These are phyloP conservation scores for Bos javanicus DNA, from an alignment of 2,113 vertebrate genomes.

Conservation along the genomic window DNA sequence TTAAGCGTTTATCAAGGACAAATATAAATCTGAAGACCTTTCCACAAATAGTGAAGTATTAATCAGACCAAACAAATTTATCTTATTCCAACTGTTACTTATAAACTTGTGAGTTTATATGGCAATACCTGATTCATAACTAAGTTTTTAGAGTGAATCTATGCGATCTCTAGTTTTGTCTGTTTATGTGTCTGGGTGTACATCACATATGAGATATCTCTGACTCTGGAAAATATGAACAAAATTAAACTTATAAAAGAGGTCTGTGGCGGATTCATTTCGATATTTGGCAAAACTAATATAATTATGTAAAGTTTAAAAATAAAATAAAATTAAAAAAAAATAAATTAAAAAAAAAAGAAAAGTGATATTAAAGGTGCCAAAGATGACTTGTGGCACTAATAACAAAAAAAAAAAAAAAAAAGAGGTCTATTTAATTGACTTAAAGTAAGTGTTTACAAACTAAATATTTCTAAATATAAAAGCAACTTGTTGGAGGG, in stretches of 20 bases:
- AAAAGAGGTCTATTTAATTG: not conserved
- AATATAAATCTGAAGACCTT: not conserved
- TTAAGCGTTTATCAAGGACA: not conserved
- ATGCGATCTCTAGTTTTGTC: not conserved
- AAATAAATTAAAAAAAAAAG: no score
- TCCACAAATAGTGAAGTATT: not conserved
- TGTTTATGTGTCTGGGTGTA: not conserved
- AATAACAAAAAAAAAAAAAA: no score
- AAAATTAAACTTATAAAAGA: not conserved
- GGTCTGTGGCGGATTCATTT: no score
- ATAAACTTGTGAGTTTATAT: not conserved
- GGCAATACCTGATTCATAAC: not conserved
- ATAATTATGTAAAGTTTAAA: no score
- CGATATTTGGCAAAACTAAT: no score
- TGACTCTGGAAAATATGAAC: not conserved
- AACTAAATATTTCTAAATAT: not conserved
- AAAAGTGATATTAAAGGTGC: no score
- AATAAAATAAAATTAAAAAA: no score
- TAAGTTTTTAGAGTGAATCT: not conserved
- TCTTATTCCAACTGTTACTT: not conserved
- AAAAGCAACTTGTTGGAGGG: not conserved
- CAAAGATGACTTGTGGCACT: no score
- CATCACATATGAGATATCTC: not conserved
- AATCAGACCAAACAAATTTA: not conserved
- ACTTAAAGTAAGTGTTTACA: not conserved